These are phyloP conservation scores for Aphodius sticticus DNA, from an alignment of 2,888 invertebrate genomes.

Conservation along the genomic window DNA sequence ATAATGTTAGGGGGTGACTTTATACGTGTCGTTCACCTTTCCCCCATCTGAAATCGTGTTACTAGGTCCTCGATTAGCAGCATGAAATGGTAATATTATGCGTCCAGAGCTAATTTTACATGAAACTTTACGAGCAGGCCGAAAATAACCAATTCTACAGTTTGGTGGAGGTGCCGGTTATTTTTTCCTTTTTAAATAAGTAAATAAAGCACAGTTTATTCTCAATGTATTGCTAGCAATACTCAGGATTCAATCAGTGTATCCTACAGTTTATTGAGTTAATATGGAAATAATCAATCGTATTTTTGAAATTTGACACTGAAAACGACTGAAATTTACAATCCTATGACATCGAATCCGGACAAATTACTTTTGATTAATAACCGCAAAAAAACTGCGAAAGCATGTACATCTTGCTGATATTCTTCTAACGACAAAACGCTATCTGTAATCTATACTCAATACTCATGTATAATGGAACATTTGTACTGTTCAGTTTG, in stretches of 20 bases:
- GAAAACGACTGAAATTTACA: not conserved
- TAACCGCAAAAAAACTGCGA: too few relatives aligned
- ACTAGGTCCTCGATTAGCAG: not conserved
- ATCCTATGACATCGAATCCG: not conserved
- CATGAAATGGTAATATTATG: not conserved
- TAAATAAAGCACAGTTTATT: too few relatives aligned
- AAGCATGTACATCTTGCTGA: too few relatives aligned
- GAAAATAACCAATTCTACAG: not conserved
- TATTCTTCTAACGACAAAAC: too few relatives aligned
- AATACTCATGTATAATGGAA: too few relatives aligned
- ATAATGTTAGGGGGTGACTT: not conserved
- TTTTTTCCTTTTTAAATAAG: too few relatives aligned
- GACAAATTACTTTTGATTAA: too few relatives aligned
- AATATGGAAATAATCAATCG: not conserved
- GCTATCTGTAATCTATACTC: too few relatives aligned
- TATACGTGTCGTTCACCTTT: not conserved
- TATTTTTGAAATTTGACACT: not conserved
- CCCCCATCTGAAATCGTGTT: not conserved
- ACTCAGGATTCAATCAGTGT: not conserved
- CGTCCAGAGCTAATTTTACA: not conserved
- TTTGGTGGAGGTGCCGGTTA: not conserved
- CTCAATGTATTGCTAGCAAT: not conserved
- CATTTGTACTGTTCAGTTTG: too few relatives aligned
- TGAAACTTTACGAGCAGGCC: not conserved
- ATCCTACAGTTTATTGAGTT: not conserved